Conservation (phyloP, 2,113 vertebrate genomes). For the Myotis lucifugus region DNA sequence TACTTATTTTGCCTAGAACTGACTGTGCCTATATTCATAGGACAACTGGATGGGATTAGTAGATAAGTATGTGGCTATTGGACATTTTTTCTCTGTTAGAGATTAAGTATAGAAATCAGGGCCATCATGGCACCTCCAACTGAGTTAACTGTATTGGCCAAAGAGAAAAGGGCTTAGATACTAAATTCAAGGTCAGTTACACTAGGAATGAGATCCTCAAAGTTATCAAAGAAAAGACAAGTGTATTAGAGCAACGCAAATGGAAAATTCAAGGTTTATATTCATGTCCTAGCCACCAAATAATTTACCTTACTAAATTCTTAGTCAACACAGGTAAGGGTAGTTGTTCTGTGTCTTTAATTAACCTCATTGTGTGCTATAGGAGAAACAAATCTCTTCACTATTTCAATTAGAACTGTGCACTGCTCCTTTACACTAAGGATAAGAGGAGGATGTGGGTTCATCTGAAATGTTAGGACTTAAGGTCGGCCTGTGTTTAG, state of each 20-base stretch:
- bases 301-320: background rate
- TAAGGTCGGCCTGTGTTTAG: background rate
- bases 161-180: background rate
- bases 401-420: background rate
- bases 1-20: background rate
- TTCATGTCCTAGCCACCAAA: background rate
- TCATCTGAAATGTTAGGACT: background rate
- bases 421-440: background rate
- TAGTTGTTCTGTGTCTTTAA: background rate
- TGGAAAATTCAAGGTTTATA: background rate
- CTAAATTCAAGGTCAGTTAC: background rate
- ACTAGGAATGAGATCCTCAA: background rate
- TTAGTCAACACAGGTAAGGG: background rate
- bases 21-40: background rate
- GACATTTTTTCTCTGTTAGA: background rate
- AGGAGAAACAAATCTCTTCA: background rate
- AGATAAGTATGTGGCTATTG: background rate
- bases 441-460: background rate
- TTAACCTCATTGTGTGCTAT: background rate
- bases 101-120: background rate
- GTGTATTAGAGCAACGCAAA: background rate
- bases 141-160: background rate
- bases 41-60: too few relatives aligned
- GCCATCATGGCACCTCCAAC: background rate
- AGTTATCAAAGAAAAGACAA: background rate